Evolutionary conservation across 2,797 vertebrate genomes (phyloP), one percentile per base, ranked within the genome.

Genomic region (Gouania willdenowi): DNA sequence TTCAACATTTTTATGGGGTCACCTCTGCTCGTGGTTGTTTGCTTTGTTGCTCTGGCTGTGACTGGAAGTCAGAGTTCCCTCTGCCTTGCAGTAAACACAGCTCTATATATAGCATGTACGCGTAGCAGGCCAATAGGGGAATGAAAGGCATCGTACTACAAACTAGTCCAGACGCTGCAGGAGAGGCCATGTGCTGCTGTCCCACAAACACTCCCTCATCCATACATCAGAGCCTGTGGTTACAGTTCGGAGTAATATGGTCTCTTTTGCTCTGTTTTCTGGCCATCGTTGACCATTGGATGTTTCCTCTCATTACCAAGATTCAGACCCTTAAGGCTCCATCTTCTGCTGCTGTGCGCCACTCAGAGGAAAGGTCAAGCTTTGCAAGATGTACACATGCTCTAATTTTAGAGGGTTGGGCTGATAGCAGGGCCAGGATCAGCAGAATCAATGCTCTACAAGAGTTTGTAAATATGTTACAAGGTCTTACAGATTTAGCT

Each of bases 21-120:
- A 29, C 47, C 44, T 57, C 24, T 5, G 8, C 20, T 40, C 33
- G 32, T 50, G 50, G 24, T 5, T n/a, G 27, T 35, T 32, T 49
- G 8, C 29, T 52, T 33, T 60, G 71, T 71, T 66, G 64, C 49
- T 18, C 2, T n/a, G 3, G 23, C 47, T 26, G 4, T 13, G 12
- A 45, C 55, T 59, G 47, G 19, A 54, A 60, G 67, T 53, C 48
- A 27, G 42, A 62, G 71, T 55, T 74, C 52, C 51, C 46, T 53
- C 18, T 49, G 32, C 52, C 40, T 5, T 3, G 52, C 59, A 58
- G 73, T 82, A 85, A 88, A 88, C 79, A 76, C 29, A 1, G 6
- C 22, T 49, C 81, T 86, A 87, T 83, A 83, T 83, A 86, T 84
- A 87, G 83, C 66, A 54, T 51, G 21, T 28, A 25, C 57, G 66